Evolutionary conservation across 2,888 invertebrate species (phyloP).

Genomic region (Blastobasis lacticolella): DNA sequence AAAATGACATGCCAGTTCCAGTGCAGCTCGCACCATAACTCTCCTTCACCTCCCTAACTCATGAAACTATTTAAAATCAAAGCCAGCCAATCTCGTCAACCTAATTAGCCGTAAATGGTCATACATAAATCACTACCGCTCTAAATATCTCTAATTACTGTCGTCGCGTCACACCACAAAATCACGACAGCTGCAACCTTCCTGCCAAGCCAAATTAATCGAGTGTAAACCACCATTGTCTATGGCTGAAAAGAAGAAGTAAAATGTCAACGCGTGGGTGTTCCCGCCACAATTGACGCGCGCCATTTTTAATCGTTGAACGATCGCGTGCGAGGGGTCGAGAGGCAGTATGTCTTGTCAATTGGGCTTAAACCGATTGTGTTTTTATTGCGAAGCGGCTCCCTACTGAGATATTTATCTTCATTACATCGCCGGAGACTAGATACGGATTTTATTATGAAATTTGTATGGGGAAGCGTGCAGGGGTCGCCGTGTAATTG

Average conservation of each 20-base stretch:
- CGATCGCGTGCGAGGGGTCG: slow-evolving; percentile 24
- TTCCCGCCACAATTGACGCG: slow-evolving; percentile 12
- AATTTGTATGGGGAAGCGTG: slow-evolving; percentile 50
- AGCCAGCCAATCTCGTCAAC: slow-evolving; percentile 5
- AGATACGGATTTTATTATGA: slow-evolving; percentile 64
- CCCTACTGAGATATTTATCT: slow-evolving; percentile 68
- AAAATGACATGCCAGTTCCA: background rate
- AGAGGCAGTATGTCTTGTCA: slow-evolving; percentile 55
- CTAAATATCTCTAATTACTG: too few relatives aligned
- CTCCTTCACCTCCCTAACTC: slow-evolving; percentile 31
- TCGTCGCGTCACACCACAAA: too few relatives aligned
- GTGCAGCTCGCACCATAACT: slow-evolving; percentile 11
- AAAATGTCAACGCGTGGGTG: slow-evolving; percentile 48
- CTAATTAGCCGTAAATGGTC: slow-evolving; percentile 35
- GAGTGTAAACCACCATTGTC: slow-evolving; percentile 15
- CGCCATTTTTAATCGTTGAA: slow-evolving; percentile 39
- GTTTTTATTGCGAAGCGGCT: slow-evolving; percentile 57
- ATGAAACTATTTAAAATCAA: slow-evolving; percentile 34
- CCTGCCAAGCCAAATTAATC: slow-evolving; percentile 9
- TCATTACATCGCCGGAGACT: slow-evolving; percentile 57
- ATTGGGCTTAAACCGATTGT: slow-evolving; percentile 66
- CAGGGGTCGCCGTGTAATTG: slow-evolving; percentile 56
- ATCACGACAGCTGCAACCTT: too few relatives aligned
- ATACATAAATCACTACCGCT: slow-evolving; percentile 5
- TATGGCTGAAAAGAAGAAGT: slow-evolving; percentile 35